A percentile compares a stretch with the other conserved stretches of the same genome.
Conservation (phyloP, 2,888 invertebrate genomes). For the Chrysolina oricalcia region DNA sequence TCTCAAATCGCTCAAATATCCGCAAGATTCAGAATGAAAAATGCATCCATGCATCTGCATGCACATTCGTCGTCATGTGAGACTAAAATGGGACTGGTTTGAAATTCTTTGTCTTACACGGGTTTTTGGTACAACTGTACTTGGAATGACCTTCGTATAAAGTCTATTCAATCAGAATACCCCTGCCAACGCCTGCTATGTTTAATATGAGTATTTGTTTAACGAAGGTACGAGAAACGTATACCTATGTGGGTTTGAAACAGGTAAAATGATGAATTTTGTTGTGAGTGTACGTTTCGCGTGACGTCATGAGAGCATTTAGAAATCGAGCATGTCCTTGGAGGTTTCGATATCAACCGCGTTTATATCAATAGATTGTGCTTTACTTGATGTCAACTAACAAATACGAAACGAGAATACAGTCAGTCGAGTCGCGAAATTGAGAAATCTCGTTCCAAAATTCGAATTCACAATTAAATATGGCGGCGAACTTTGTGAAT, state of each 20-base stretch:
- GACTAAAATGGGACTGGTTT: slow-evolving; percentile 47
- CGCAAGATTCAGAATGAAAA: slow-evolving; percentile 23
- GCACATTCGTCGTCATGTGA: slow-evolving; percentile 43
- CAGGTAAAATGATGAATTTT: slow-evolving; percentile 37
- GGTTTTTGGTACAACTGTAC: slow-evolving; percentile 49
- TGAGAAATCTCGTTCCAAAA: too few species aligned
- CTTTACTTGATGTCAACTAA: not conserved
- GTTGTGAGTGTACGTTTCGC: slow-evolving; percentile 28
- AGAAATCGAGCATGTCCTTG: slow-evolving; percentile 11
- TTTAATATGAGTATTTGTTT: slow-evolving; percentile 45
- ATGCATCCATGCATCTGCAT: slow-evolving; percentile 32
- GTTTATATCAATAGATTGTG: not conserved
- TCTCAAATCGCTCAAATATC: not conserved
- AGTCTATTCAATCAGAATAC: slow-evolving; percentile 51
- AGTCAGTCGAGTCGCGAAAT: too few species aligned
- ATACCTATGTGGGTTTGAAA: slow-evolving; percentile 29
- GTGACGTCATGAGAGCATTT: not conserved
- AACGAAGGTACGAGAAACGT: slow-evolving; percentile 18
- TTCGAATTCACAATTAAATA: too few species aligned
- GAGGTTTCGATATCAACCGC: slow-evolving; percentile 1
- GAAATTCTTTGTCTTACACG: slow-evolving; percentile 46
- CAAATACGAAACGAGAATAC: too few species aligned
- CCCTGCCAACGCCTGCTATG: slow-evolving; percentile 43
- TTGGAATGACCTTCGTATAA: slow-evolving; percentile 46
- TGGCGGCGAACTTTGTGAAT: too few species aligned